Base-by-base conservation (phyloP, 2,797 vertebrate genomes). In the Aythya fuligula region DNA sequence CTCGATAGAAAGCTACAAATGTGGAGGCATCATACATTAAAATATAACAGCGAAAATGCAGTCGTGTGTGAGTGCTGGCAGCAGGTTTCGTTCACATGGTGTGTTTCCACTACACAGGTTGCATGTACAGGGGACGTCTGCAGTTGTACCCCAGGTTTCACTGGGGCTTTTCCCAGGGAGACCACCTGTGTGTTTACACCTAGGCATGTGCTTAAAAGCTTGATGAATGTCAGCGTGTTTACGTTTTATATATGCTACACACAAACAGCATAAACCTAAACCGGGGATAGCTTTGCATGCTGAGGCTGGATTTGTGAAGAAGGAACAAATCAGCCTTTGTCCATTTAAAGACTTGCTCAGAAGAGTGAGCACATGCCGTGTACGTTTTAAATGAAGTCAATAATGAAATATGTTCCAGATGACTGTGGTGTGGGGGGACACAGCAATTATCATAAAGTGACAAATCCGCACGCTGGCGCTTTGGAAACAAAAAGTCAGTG, bases 351-450 rank as follows among this genome's bases (percentile, higher is more conserved):
- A 15, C 62, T 78, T 6, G 1, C 30, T 91, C 38, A 57, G 76
- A 89, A 88, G 85, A 93, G 51, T 65, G 18, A 95, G 73, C 70
- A 62, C 81, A 92, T 95, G 91, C 73, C 58, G 5, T 62, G 58
- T 94, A 58, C 11, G 3, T 88, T 92, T 86, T 80, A 85, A 91
- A 11, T 76, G 60, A 94, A 89, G 74, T 93, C 80, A 73, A 57
- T 91, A 93, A 93, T 94, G 85, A 93, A 93, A 92, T 88, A 76
- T 81, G 76, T 93, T 95, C 83, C 88, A 93, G 80, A 78, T 94
- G 64, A 86, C 80, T 87, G 47, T 62, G 49, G 16, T 66, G 32
- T 27, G 53, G 76, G 54, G 81, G 49, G 64, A 60, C 79, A 84
- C 75, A 74, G 49, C 65, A 86, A 86, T 94, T 92, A 74, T 58